A percentile compares a stretch with the other conserved stretches of the same genome.
phyloP scores from a whole-genome alignment of 2,113 vertebrate genomes.

The Enhydra lutris region DNA sequence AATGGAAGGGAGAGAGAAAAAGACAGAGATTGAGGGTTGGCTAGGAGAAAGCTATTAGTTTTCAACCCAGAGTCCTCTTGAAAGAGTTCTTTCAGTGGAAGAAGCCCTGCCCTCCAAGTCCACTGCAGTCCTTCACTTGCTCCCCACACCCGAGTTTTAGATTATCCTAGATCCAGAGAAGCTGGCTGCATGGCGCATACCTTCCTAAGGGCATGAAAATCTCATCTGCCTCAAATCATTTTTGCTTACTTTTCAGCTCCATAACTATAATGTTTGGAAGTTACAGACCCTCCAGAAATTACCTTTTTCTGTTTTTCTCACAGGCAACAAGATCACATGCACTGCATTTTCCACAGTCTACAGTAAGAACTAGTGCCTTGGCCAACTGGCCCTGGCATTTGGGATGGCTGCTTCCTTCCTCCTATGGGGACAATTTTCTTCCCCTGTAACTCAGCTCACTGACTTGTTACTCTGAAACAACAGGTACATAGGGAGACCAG shows the following conservation, averaged over 20 bases:
- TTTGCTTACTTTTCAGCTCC: slow-evolving; percentile 69
- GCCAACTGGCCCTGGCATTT: slow-evolving; percentile 28
- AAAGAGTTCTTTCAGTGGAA: slow-evolving; percentile 36
- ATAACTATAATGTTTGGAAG: slow-evolving; percentile 63
- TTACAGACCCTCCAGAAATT: slow-evolving; percentile 26
- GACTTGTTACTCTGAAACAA: slow-evolving; percentile 23
- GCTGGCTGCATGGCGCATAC: slow-evolving; percentile 10
- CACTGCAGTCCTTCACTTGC: slow-evolving; percentile 65
- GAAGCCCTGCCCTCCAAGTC: slow-evolving; percentile 65
- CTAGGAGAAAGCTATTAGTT: slow-evolving; percentile 64
- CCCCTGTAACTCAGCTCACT: slow-evolving; percentile 31
- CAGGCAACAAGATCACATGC: slow-evolving; percentile 26
- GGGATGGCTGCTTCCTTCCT: slow-evolving; percentile 49
- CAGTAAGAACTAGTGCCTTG: background rate
- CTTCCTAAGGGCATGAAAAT: slow-evolving; percentile 55
- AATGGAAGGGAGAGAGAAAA: background rate
- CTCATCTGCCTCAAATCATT: slow-evolving; percentile 62
- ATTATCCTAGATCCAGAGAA: slow-evolving; percentile 56
- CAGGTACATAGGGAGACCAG: background rate
- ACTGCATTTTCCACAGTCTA: slow-evolving; percentile 20
- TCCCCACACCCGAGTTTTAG: slow-evolving; percentile 50
- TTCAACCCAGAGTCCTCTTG: slow-evolving; percentile 47
- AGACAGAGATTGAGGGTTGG: background rate
- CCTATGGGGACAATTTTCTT: slow-evolving; percentile 39
- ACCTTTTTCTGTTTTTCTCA: slow-evolving; percentile 42